Percentiles rank a stretch among this genome's conserved stretches.
Evolutionary conservation across 2,113 vertebrate genomes (phyloP).

Genomic region (Cinclus mexicanus): DNA sequence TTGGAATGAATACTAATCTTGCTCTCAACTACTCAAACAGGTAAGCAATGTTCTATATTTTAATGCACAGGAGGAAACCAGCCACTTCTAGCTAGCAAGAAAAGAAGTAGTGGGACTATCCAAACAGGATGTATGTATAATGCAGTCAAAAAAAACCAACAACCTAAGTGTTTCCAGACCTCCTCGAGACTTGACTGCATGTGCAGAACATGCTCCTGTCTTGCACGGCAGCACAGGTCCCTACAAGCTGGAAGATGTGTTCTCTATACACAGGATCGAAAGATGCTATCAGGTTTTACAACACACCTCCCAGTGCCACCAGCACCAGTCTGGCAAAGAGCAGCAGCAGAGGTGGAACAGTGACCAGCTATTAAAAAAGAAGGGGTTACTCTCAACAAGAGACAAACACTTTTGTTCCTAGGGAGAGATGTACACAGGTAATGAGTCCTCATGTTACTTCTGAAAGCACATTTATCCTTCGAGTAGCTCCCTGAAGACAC

Average conservation of each 20-base stretch:
- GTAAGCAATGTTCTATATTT: neutral
- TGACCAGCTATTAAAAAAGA: neutral
- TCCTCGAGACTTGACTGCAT: neutral
- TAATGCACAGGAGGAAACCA: neutral
- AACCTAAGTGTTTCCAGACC: neutral
- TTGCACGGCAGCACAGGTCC: neutral
- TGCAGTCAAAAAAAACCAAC: neutral
- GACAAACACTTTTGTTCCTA: neutral
- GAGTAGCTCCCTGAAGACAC: neutral
- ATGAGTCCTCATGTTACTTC: neutral
- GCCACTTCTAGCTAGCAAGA: neutral
- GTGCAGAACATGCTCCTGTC: neutral
- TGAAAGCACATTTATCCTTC: neutral
- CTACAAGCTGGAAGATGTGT: neutral
- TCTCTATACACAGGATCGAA: neutral
- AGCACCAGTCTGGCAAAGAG: neutral
- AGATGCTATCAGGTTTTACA: slow-evolving; percentile 13
- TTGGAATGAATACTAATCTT: neutral
- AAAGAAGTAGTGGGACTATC: neutral
- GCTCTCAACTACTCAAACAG: neutral
- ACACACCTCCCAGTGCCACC: neutral
- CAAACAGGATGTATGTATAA: neutral
- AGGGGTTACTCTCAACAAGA: neutral
- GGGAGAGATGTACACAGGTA: neutral
- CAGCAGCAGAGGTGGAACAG: neutral